These are phyloP conservation scores for Drosophila mimica DNA, from an alignment of 2,888 invertebrate species.

Conservation along the genomic window DNA sequence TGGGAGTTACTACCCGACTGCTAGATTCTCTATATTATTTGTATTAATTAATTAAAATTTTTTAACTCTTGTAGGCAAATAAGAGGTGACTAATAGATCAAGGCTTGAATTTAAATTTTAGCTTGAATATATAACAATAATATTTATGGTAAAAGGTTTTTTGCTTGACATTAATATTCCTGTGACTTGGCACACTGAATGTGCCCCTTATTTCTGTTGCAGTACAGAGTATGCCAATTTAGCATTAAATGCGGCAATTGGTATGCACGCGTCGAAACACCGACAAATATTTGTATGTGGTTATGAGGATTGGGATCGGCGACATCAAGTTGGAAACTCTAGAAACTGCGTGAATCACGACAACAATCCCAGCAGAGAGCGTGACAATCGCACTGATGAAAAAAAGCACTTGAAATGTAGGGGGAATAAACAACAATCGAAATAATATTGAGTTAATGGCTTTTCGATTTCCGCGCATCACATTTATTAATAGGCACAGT, in stretches of 20 bases:
- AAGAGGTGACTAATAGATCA: neutral
- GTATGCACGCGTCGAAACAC: conserved; percentile 62
- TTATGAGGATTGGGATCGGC: conserved; percentile 23
- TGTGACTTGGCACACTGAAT: neutral
- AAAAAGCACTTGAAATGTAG: conserved; percentile 2
- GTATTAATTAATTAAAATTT: neutral
- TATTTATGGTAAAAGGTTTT: neutral
- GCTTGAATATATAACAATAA: neutral
- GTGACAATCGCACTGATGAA: conserved; percentile 39
- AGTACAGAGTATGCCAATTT: conserved; percentile 32
- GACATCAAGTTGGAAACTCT: conserved; percentile 46
- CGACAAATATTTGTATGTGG: conserved; percentile 22
- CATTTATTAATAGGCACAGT: neutral
- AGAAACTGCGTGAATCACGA: conserved; percentile 68
- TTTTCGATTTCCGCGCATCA: conserved; percentile 13
- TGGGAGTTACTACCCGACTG: neutral
- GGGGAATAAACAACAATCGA: conserved; percentile 16
- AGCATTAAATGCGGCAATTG: conserved; percentile 47
- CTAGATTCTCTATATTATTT: conserved; percentile 4
- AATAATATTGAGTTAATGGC: conserved; percentile 33
- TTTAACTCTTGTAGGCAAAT: neutral
- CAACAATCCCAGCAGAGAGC: conserved; percentile 5
- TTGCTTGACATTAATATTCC: neutral
- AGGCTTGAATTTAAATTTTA: neutral
- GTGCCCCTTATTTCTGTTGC: neutral